phyloP scores from a whole-genome alignment of 2,888 invertebrate genomes.

The Eudemis profundana region DNA sequence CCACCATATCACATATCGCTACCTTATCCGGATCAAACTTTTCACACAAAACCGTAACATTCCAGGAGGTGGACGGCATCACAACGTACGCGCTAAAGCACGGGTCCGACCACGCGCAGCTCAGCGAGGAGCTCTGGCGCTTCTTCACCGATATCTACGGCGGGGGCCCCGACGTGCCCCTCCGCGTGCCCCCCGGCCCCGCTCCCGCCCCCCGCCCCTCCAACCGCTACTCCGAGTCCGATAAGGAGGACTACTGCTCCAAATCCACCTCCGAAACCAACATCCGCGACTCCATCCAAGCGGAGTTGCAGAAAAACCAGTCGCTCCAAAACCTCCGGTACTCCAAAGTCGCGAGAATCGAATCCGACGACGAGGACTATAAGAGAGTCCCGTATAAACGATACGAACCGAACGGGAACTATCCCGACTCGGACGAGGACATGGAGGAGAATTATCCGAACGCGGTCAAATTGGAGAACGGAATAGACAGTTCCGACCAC shows the following conservation, averaged over 20 bases:
- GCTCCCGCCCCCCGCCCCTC: slow-evolving; percentile 47
- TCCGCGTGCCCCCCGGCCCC: slow-evolving; percentile 58
- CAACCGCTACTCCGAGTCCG: slow-evolving; percentile 73
- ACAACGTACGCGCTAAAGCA: slow-evolving; percentile 72
- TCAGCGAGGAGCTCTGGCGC: slow-evolving; percentile 94
- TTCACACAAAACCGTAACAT: slow-evolving; percentile 45
- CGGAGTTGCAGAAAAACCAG: slow-evolving; percentile 75
- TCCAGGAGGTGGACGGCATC: slow-evolving; percentile 74
- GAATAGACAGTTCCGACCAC: slow-evolving; percentile 73
- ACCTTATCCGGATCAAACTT: no score
- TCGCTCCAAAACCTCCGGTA: slow-evolving; percentile 76
- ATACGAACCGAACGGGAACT: slow-evolving; percentile 72
- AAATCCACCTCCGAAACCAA: slow-evolving; percentile 75
- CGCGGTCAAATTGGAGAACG: slow-evolving; percentile 70
- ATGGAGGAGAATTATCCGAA: slow-evolving; percentile 63
- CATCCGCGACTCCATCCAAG: slow-evolving; percentile 65
- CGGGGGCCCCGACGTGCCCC: slow-evolving; percentile 93
- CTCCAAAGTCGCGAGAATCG: slow-evolving; percentile 59
- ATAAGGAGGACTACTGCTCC: slow-evolving; percentile 75
- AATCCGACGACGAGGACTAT: slow-evolving; percentile 74
- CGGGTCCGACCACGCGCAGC: slow-evolving; percentile 89
- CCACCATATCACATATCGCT: background rate
- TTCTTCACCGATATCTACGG: slow-evolving; percentile 95
- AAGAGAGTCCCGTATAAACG: slow-evolving; percentile 62
- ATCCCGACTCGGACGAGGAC: slow-evolving; percentile 69